Evolutionary conservation across 1,140 invertebrate genomes (phyloP), one percentile per base, ranked within the genome.

Genomic region (Neodiprion lecontei): DNA sequence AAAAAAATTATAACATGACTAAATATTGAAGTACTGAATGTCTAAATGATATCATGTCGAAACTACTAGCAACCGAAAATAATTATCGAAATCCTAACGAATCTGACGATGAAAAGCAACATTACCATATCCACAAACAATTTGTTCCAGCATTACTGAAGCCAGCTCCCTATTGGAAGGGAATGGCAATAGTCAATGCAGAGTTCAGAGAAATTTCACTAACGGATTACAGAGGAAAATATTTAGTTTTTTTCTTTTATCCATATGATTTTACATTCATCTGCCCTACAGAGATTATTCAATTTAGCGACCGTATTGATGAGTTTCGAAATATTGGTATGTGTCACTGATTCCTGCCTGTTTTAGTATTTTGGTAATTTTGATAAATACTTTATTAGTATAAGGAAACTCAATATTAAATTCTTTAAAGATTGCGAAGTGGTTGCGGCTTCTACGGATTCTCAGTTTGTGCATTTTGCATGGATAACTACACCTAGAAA

Each of bases 401-500:
- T 61, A 7, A 61, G n/a, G 53, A 14, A 17, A 61, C 11, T 61
- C 11, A 61, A 61, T 61, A 61, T 61, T 61, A 17, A 61, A 61
- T 69, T 21, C 28, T 50, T 72, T 11, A 7, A 65, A 82, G 88
- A 83, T 28, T 95, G 95, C 82, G 93, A 96, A 81, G 89, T 98
- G 10, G 89, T 98, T 79, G 96, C 92, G 69, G 92, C 92, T 73
- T 97, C 95, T 72, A 96, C 95, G 48, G 96, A 97, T 87, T 95
- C 94, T 47, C 94, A 96, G 83, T 97, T 94, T 87, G 91, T 91
- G 17, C 96, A 97, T 87, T 91, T 97, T 79, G 96, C 96, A 0
- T 97, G 96, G 96, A 91, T 97, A 61, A 97, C 97, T 82, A 97
- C 96, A 0, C 93, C 96, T 4, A 91, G 97, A 40, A 98, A 99